Evolutionary conservation across 2,113 vertebrate species (phyloP), one percentile per base, ranked within the genome.

Genomic region (Siniperca knerii): DNA sequence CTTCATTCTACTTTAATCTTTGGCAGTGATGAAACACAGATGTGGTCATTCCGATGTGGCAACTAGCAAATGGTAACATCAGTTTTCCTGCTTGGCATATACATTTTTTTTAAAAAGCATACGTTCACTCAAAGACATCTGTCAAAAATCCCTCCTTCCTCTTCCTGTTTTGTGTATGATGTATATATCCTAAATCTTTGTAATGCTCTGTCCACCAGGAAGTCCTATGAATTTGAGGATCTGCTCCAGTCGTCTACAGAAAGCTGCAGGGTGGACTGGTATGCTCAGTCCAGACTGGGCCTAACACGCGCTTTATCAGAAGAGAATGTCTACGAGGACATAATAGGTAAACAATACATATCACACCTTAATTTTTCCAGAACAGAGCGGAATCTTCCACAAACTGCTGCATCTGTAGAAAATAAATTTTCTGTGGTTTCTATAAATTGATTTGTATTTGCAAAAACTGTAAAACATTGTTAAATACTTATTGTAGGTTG

Each of bases 271-370:
- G 97, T 96, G 79, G 97, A 99, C 90, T 98, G 97, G 97, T 98
- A 97, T 0, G 97, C 98, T 33, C 97, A 98, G 94, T 97, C 97
- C 46, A 97, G 97, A 92, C 91, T 98, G 95, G 97, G 97, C 55
- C 96, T 98, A 58, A 96, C 97, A 85, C 97, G 97, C 97, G 98
- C 98, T 96, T 97, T 99, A 96, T 99, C 98, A 0, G 98, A 99
- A 88, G 98, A 99, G 91, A 99, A 99, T 57, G 93, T 99, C 95
- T 99, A 99, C 0, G 98, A 99, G 89, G 98, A 99, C 93, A 99
- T 99, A 76, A 94, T 98, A 87, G 98, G 98, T 99, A 97, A 96
- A 84, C n/a, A 40, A 54, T 23, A 35, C 16, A 35, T 35, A 8
- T 52, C 13, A n/a, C 15, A 8, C 29, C 0, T 57, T 58, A 44